These are phyloP conservation scores for Drosophila affinis DNA, from an alignment of 2,888 invertebrate genomes.

Conservation along the genomic window DNA sequence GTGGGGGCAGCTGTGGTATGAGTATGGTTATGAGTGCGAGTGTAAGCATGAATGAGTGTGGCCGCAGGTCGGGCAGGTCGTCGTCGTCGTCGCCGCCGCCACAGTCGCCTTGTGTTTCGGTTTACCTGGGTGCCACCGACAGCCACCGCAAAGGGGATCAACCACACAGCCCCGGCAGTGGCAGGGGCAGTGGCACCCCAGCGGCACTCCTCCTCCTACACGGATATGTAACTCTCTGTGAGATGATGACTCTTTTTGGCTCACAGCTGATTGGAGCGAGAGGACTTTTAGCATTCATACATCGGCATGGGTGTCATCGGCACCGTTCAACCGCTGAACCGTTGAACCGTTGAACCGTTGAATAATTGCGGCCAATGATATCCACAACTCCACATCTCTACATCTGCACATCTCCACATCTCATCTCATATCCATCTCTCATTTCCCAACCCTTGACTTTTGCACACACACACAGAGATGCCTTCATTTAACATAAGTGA, in stretches of 20 bases:
- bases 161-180: slow-evolving; percentile 21
- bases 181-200: slow-evolving; percentile 13
- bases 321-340: slow-evolving; percentile 28
- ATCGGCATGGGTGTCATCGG: slow-evolving; percentile 48
- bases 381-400: neutral
- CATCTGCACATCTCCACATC: neutral
- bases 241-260: slow-evolving; percentile 7
- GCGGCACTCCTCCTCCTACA: neutral
- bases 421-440: neutral
- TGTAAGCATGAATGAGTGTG: slow-evolving; percentile 5
- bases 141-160: slow-evolving; percentile 38
- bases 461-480: slow-evolving; percentile 30
- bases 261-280: slow-evolving; percentile 46
- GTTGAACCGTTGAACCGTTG: slow-evolving; percentile 35
- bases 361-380: slow-evolving; percentile 49
- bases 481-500: slow-evolving; percentile 64
- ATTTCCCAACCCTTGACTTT: neutral
- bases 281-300: slow-evolving; percentile 31
- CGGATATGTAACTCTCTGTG: slow-evolving; percentile 1
- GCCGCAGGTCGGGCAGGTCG: slow-evolving; percentile 45
- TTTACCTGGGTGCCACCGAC: slow-evolving; percentile 34
- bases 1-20: neutral
- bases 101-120: slow-evolving; percentile 17
- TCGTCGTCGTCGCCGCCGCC: neutral
- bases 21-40: neutral